Base-by-base conservation (phyloP, 2,797 vertebrate genomes). In the Harpagifer antarcticus region DNA sequence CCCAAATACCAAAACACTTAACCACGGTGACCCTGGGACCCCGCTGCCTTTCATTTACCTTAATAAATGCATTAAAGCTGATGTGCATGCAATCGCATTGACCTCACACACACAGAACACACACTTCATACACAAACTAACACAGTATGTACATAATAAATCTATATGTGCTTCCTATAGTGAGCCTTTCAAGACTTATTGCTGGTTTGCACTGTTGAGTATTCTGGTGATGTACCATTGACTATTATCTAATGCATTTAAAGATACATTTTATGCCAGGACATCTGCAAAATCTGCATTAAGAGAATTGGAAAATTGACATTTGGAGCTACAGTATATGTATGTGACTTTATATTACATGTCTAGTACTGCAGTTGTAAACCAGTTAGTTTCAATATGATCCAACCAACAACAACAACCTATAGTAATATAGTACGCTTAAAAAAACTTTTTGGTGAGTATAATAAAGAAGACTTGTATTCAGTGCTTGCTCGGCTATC, bases 1-100 rank as follows among this genome's bases (percentile, higher is more conserved):
- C 67, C 68, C 68, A 84, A 81, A 90, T 85, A 92, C 72, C 81
- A 81, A 70, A 72, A 74, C 61, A 80, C 59, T 79, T 84, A 85
- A 89, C 81, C 78, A 70, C 4, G 57, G 76, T 68, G 82, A 86
- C 86, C 83, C 74, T 55, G 50, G 52, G 45, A 62, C 63, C 47
- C 9, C 3, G 9, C 63, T 44, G 59, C 77, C 60, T 59, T 73
- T 72, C 65, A 73, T 79, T 84, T 74, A 62, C 58, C 57, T 55
- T 83, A 73, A 88, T 78, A 68, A 72, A 75, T 45, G 47, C 78
- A 82, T 71, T 78, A 60, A 72, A 64, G 66, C 62, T 50, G 19
- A 45, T 17, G 58, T 59, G 66, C 50, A 52, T 58, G 61, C 58
- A 76, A 50, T 65, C 40, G 5, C 17, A 4, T 10, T 19, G 49